These are phyloP conservation scores for Peromyscus leucopus DNA, from an alignment of 2,113 vertebrate species.

Conservation along the genomic window DNA sequence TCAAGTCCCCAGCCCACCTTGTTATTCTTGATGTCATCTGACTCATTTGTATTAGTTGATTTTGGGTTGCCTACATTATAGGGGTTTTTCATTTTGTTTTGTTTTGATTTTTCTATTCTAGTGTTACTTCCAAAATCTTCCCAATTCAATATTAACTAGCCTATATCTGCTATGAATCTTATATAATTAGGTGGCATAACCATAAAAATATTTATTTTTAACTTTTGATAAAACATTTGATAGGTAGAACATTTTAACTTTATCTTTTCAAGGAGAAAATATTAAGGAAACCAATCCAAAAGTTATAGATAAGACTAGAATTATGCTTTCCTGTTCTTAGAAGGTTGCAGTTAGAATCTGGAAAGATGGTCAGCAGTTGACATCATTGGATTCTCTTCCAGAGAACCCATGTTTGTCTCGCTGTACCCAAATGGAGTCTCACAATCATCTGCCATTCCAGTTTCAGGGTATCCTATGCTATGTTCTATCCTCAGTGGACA, in stretches of 20 bases:
- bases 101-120: neutral
- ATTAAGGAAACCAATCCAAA: neutral
- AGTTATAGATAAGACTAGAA: neutral
- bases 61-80: neutral
- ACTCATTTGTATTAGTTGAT: neutral
- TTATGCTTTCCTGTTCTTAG: neutral
- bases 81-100: neutral
- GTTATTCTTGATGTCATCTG: neutral
- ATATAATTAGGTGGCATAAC: neutral
- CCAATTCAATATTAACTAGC: neutral
- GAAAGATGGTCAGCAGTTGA: neutral
- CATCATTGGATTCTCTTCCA: neutral
- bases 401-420: neutral
- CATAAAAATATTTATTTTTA: neutral
- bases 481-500: neutral
- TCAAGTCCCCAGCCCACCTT: neutral
- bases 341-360: neutral
- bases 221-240: neutral
- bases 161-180: neutral
- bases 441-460: neutral
- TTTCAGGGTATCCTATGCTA: neutral
- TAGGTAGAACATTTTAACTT: neutral
- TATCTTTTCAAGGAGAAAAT: neutral
- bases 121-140: rapidly evolving
- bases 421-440: neutral